These are phyloP conservation scores for Lepus europaeus DNA, from an alignment of 2,113 vertebrate genomes.

Conservation along the genomic window DNA sequence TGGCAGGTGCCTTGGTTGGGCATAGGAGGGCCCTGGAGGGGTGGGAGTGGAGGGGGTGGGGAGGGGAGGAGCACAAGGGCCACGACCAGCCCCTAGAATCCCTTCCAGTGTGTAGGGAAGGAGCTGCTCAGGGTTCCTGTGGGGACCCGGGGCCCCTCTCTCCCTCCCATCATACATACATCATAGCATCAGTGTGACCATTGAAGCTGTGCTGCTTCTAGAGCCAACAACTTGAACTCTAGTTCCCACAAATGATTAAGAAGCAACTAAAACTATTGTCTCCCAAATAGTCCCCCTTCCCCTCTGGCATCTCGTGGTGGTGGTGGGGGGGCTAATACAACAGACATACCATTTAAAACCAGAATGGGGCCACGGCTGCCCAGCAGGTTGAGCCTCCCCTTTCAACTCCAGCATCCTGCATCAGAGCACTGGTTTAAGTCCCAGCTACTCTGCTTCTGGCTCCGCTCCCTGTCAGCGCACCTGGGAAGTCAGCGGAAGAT, in stretches of 20 bases:
- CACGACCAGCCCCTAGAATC: neutral
- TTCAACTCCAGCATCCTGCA: too few relatives aligned
- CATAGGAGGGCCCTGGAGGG: neutral
- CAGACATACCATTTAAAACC: too few relatives aligned
- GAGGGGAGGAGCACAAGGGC: neutral
- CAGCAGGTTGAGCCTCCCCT: too few relatives aligned
- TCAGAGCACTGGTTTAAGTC: too few relatives aligned
- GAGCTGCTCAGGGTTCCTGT: neutral
- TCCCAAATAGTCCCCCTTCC: neutral
- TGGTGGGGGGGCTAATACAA: too few relatives aligned
- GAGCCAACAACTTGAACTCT: constrained; percentile 24
- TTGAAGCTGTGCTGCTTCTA: neutral
- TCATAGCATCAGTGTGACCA: neutral
- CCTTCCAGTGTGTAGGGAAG: neutral
- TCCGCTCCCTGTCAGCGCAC: too few relatives aligned
- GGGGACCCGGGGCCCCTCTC: neutral
- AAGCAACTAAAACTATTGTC: constrained; percentile 34
- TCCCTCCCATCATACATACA: neutral
- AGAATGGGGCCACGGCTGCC: too few relatives aligned
- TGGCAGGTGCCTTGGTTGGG: neutral
- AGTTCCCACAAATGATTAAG: constrained; percentile 52
- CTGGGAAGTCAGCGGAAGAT: too few relatives aligned
- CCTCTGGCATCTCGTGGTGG: neutral
- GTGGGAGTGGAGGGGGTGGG: neutral
- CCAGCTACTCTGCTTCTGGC: too few relatives aligned